phyloP scores from a whole-genome alignment of 2,797 vertebrate genomes.

The Sebastes trivittatus region DNA sequence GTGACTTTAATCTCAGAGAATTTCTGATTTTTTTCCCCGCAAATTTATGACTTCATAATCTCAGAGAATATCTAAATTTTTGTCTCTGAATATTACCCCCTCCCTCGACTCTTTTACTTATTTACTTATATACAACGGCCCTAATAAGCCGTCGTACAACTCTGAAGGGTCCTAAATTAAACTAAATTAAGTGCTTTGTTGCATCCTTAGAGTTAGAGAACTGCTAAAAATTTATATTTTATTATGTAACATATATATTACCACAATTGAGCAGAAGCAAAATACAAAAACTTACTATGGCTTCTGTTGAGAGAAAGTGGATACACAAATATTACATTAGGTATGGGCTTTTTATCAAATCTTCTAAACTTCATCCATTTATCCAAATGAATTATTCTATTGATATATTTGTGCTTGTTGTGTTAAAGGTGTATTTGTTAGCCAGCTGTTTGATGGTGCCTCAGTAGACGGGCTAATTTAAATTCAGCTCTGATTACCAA shows the following conservation, averaged over 20 bases:
- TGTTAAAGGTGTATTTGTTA: background rate
- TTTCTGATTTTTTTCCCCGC: accelerated
- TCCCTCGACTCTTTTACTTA: background rate
- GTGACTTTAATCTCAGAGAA: background rate
- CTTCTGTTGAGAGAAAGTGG: background rate
- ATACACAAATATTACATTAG: background rate
- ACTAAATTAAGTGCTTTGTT: background rate
- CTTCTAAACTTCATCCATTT: background rate
- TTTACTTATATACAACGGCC: background rate
- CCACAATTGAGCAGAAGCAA: background rate
- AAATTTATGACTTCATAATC: background rate
- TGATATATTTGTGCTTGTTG: background rate
- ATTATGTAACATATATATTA: background rate
- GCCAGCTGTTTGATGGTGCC: background rate
- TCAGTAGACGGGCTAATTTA: background rate
- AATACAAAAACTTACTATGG: background rate
- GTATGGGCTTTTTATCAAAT: background rate
- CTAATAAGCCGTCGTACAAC: background rate
- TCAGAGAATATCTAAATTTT: too few relatives aligned
- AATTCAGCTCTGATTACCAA: background rate
- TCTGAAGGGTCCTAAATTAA: background rate
- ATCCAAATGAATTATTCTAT: background rate
- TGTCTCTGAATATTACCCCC: background rate
- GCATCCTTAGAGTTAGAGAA: background rate
- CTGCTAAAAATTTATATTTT: background rate